These are phyloP conservation scores for Panulirus ornatus DNA, from an alignment of 1,140 invertebrate genomes.

Conservation along the genomic window DNA sequence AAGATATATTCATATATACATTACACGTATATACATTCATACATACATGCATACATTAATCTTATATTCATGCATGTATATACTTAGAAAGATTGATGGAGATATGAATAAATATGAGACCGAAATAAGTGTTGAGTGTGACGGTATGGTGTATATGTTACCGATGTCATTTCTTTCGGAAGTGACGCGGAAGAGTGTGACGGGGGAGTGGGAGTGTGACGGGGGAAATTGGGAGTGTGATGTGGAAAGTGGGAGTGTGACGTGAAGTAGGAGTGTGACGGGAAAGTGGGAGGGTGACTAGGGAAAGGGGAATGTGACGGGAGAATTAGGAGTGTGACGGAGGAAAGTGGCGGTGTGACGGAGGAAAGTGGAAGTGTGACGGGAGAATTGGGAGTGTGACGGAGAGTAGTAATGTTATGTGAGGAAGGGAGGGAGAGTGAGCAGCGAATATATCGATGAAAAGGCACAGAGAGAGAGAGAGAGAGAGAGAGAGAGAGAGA, in stretches of 20 bases:
- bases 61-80: too few species aligned
- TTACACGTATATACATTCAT: too few species aligned
- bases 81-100: too few species aligned
- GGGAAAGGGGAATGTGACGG: not conserved
- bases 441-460: not conserved
- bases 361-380: not conserved
- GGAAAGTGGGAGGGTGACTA: not conserved
- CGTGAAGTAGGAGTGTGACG: not conserved
- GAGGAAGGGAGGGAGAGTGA: not conserved
- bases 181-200: too few species aligned
- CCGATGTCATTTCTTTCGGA: too few species aligned
- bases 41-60: too few species aligned
- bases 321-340: not conserved
- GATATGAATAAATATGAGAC: too few species aligned
- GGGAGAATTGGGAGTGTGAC: not conserved
- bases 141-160: too few species aligned
- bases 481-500: constrained; percentile 8
- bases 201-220: not conserved
- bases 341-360: not conserved
- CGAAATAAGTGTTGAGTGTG: too few species aligned
- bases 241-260: not conserved
- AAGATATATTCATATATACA: too few species aligned
- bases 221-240: not conserved
- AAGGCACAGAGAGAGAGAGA: not conserved
- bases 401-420: not conserved